Conservation (phyloP, 2,888 invertebrate species). For the Acheta domesticus region DNA sequence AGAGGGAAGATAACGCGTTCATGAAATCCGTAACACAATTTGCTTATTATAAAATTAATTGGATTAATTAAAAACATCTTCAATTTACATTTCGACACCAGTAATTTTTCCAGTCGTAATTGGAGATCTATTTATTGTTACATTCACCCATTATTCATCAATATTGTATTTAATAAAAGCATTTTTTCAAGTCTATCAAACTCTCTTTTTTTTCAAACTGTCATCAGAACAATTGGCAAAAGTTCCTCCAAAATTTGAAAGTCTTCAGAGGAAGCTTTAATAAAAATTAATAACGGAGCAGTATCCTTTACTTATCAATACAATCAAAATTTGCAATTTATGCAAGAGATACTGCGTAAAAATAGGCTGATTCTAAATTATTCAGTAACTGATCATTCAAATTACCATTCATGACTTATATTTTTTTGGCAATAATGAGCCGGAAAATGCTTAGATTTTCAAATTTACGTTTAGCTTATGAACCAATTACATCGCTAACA, state of each 20-base stretch:
- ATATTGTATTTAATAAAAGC: not conserved
- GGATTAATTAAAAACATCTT: not conserved
- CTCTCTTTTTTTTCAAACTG: not conserved
- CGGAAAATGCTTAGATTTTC: too few relatives aligned
- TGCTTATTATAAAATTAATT: too few relatives aligned
- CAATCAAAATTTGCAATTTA: too few relatives aligned
- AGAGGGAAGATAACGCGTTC: too few relatives aligned
- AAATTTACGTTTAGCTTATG: too few relatives aligned
- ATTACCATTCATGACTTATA: not conserved
- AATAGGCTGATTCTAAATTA: not conserved
- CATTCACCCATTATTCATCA: not conserved
- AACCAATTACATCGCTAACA: too few relatives aligned
- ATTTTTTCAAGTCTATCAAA: not conserved
- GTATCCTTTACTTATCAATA: not conserved
- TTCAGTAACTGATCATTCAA: not conserved
- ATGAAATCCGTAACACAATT: too few relatives aligned
- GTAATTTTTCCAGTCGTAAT: not conserved
- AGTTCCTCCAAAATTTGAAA: not conserved
- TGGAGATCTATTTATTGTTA: not conserved
- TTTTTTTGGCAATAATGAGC: too few relatives aligned
- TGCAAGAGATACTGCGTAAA: not conserved
- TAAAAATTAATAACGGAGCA: not conserved
- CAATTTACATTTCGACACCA: not conserved
- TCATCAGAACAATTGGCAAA: not conserved
- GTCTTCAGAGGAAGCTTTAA: not conserved